Evolutionary conservation across 2,113 vertebrate genomes (phyloP), one percentile per base, ranked within the genome.

Genomic region (Pelusios castaneus): DNA sequence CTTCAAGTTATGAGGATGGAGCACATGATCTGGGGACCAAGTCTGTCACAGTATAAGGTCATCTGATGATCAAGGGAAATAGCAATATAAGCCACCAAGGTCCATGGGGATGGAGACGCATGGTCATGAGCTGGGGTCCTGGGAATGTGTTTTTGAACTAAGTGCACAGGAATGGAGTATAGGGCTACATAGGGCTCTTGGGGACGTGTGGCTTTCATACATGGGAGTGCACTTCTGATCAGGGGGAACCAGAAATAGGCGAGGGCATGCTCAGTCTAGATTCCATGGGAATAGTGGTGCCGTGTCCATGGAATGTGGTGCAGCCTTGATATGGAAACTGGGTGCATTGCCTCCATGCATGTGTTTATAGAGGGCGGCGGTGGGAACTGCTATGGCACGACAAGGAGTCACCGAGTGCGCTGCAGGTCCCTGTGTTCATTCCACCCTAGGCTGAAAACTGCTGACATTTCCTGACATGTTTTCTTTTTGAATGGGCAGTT

Each of bases 1-100:
- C 58, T 80, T 51, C 12, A 43, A 34, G 70, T 25, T 1, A 0
- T 82, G 54, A 73, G 16, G 2, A 4, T 0, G 1, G 6, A 8
- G 6, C 43, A 31, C 8, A 17, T 3, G 45, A 12, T 83, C 80
- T 29, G 38, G 22, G 73, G 55, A 49, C 31, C 11, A 82, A 13
- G 24, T 21, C 54, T 84, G 52, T 5, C 19, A 0, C 1, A n/a
- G 10, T 67, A 27, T 58, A 89, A 22, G 8, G 29, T 22, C 38
- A 29, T 78, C 34, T n/a, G 63, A 67, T 80, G 10, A 31, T n/a
- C n/a, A n/a, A n/a, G n/a, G n/a, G 58, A 75, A 77, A 51, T 45
- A 87, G 85, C 73, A 76, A 43, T 6, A 29, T 45, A 87, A 6
- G 2, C 3, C 2, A 80, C 38, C 4, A 7, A 22, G 38, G 5